Evolutionary conservation across 2,113 vertebrate genomes (phyloP).

Genomic region (Crypturellus undulatus): DNA sequence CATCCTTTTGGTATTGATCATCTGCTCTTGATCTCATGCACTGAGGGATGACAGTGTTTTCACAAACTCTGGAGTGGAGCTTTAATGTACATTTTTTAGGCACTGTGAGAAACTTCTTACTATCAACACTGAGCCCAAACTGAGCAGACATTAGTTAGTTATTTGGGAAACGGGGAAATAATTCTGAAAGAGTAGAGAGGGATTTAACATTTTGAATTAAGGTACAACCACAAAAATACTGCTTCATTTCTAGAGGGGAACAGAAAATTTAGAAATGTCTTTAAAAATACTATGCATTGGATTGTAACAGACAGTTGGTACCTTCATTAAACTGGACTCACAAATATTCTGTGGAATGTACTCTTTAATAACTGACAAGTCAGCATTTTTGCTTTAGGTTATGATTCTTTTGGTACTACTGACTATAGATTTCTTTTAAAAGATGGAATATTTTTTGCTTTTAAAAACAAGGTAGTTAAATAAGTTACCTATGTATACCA

Average conservation of each 20-base stretch:
- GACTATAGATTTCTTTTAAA: slow-evolving; percentile 5
- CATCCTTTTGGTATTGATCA: slow-evolving; percentile 30
- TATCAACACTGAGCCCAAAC: not conserved
- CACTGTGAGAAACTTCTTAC: not conserved
- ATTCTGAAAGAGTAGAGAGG: not conserved
- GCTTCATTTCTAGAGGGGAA: not conserved
- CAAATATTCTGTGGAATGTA: not conserved
- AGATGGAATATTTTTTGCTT: not conserved
- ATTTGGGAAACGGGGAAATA: not conserved
- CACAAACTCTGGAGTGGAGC: not conserved
- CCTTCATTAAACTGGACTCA: not conserved
- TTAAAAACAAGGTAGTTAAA: slow-evolving; percentile 36
- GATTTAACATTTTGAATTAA: not conserved
- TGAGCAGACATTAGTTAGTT: not conserved
- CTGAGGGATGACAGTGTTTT: not conserved
- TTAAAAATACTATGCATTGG: not conserved
- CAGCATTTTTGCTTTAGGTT: not conserved
- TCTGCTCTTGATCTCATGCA: slow-evolving; percentile 3
- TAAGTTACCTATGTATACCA: not conserved
- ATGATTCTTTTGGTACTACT: not conserved
- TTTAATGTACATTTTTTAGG: not conserved
- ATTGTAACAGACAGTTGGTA: not conserved
- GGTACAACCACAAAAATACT: not conserved
- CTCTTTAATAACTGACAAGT: slow-evolving; percentile 32
- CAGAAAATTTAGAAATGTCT: not conserved